phyloP scores from a whole-genome alignment of 2,888 invertebrate species.

The Oligia latruncula region DNA sequence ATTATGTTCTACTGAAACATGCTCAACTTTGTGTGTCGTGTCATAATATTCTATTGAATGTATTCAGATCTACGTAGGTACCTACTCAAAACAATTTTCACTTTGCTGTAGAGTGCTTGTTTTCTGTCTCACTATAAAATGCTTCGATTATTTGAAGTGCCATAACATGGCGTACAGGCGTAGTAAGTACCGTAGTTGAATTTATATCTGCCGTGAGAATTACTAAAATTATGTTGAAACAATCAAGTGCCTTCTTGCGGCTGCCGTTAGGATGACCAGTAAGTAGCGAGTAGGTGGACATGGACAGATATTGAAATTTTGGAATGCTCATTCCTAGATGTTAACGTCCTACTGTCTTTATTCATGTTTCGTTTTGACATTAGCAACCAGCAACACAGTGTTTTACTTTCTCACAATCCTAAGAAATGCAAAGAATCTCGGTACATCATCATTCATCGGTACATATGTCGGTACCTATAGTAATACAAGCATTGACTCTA shows the following conservation, averaged over 20 bases:
- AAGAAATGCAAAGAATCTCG: not conserved
- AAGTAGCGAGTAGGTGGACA: constrained; percentile 68
- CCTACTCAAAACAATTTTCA: constrained; percentile 17
- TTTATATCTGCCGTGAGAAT: constrained; percentile 69
- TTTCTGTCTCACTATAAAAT: constrained; percentile 33
- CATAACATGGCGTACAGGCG: constrained; percentile 66
- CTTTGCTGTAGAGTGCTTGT: constrained; percentile 30
- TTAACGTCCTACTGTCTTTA: constrained; percentile 12
- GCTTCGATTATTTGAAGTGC: constrained; percentile 59
- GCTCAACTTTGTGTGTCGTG: not conserved
- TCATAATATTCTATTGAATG: constrained; percentile 12
- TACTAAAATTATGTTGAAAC: constrained; percentile 56
- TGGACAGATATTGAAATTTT: constrained; percentile 53
- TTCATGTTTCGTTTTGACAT: constrained; percentile 28
- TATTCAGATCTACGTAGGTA: constrained; percentile 12
- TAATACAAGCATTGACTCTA: not conserved
- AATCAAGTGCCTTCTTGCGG: constrained; percentile 60
- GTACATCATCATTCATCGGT: too few relatives aligned
- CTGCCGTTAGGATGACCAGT: constrained; percentile 50
- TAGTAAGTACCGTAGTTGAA: constrained; percentile 69
- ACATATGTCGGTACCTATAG: not conserved
- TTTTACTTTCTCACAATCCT: constrained; percentile 10
- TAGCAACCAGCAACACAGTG: constrained; percentile 2
- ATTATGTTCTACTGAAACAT: constrained; percentile 1
- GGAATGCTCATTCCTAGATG: constrained; percentile 26